Conservation (phyloP, 2,888 invertebrate genomes). For the Drosophila paucipuncta region DNA sequence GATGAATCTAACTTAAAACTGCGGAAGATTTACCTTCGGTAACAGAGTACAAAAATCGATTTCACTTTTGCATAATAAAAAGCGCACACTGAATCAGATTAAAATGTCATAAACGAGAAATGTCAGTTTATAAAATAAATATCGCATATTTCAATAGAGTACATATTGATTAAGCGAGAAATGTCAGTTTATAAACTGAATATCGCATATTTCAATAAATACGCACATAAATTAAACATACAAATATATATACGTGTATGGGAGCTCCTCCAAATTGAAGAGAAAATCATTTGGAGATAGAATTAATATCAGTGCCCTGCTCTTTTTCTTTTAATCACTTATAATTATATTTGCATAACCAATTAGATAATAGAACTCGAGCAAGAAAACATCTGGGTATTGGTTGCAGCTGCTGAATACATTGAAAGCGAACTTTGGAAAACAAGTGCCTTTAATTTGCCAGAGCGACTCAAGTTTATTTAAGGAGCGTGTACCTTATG, state of each 20-base stretch:
- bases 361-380: neutral
- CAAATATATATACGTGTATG: neutral
- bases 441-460: conserved; percentile 5
- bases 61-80: neutral
- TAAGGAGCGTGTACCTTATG: conserved; percentile 46
- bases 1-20: too few relatives aligned
- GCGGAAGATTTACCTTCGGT: neutral
- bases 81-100: neutral
- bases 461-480: conserved; percentile 19
- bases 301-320: neutral
- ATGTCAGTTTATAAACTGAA: neutral
- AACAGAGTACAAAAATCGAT: neutral
- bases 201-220: neutral
- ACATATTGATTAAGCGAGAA: neutral
- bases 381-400: neutral
- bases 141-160: neutral
- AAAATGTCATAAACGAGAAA: neutral
- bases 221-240: neutral
- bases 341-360: neutral
- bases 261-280: neutral
- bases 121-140: neutral
- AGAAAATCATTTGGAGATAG: neutral
- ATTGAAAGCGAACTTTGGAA: neutral
- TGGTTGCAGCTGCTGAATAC: conserved; percentile 3
- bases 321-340: neutral